Evolutionary conservation across 1,140 invertebrate species (phyloP).

Genomic region (Trachymyrmex septentrionalis): DNA sequence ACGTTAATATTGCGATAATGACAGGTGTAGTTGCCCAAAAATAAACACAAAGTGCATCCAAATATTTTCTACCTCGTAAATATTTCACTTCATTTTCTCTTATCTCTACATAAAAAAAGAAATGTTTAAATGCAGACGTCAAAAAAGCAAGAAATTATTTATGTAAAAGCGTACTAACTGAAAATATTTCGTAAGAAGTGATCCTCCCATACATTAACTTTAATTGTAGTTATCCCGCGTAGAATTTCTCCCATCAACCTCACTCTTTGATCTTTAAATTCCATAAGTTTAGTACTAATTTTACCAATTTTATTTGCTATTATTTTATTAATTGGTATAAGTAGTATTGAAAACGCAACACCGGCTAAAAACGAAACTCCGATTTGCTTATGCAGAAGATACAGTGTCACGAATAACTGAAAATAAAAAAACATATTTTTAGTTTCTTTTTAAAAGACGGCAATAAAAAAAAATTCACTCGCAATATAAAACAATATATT

Average conservation of each 20-base stretch:
- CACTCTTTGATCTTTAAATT: conserved; percentile 96
- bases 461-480: conserved; percentile 36
- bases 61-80: conserved; percentile 95
- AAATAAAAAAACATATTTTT: conserved; percentile 81
- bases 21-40: conserved; percentile 99
- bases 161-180: conserved; percentile 80
- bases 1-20: conserved; percentile 96
- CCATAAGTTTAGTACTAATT: conserved; percentile 96
- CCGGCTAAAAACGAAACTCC: conserved; percentile 97
- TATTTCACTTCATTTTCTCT: conserved; percentile 92
- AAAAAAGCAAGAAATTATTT: conserved; percentile 1
- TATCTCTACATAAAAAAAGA: conserved; percentile 85
- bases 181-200: conserved; percentile 90
- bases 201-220: conserved; percentile 97
- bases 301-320: conserved; percentile 96
- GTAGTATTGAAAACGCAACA: conserved; percentile 93
- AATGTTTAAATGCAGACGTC: not conserved
- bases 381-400: conserved; percentile 95
- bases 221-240: conserved; percentile 95
- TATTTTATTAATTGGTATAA: conserved; percentile 98
- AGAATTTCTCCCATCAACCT: conserved; percentile 96
- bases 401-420: conserved; percentile 93
- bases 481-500: conserved; percentile 21
- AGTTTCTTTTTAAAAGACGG: not conserved
- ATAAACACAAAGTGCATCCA: conserved; percentile 99